These are phyloP conservation scores for Cephus rjabovi DNA, from an alignment of 2,888 invertebrate species.

Conservation along the genomic window DNA sequence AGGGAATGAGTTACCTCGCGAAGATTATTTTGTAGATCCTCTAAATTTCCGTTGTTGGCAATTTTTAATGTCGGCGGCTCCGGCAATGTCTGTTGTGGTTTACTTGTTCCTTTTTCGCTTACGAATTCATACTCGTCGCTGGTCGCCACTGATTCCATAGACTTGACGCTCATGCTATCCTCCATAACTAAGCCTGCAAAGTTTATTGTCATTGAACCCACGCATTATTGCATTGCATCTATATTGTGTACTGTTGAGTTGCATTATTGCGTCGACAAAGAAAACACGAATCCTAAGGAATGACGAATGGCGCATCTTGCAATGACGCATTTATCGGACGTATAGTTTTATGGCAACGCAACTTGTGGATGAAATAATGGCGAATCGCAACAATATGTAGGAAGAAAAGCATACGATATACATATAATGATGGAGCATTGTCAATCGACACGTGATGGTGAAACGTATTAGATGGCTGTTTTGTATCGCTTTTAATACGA, in stretches of 20 bases:
- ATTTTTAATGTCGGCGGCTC: slow-evolving; percentile 73
- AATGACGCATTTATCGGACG: background rate
- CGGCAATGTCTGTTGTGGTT: slow-evolving; percentile 48
- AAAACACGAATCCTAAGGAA: background rate
- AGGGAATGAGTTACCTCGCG: slow-evolving; percentile 67
- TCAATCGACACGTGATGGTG: background rate
- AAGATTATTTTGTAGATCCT: slow-evolving; percentile 74
- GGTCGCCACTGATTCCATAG: slow-evolving; percentile 76
- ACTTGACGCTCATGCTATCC: slow-evolving; percentile 76
- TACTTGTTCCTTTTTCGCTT: slow-evolving; percentile 67
- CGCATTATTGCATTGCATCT: background rate
- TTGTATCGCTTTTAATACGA: background rate
- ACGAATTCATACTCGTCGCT: slow-evolving; percentile 80
- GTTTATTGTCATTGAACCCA: background rate
- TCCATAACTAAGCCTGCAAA: slow-evolving; percentile 69
- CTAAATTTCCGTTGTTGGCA: slow-evolving; percentile 74
- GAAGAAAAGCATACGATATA: background rate
- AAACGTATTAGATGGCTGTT: background rate
- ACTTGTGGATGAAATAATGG: background rate
- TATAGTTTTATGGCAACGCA: background rate
- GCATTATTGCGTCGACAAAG: background rate
- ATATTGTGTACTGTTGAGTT: background rate
- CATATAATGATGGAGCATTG: background rate
- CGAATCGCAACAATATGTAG: background rate
- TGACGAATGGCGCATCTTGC: background rate